These are phyloP conservation scores for Nezara viridula DNA, from an alignment of 2,888 invertebrate species.

Conservation along the genomic window DNA sequence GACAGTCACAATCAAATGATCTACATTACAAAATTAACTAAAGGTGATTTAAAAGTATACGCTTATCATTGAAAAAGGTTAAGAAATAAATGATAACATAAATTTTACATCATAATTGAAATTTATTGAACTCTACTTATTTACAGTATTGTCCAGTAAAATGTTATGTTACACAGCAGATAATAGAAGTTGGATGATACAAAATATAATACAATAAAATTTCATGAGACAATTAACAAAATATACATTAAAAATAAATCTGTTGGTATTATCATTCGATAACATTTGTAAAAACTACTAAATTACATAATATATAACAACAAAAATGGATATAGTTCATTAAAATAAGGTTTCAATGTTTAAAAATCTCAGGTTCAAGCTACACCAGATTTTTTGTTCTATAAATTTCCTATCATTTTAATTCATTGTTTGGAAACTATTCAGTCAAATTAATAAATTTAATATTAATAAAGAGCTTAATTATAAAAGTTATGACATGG, in stretches of 20 bases:
- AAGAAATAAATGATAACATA: neutral
- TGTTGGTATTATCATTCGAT: neutral
- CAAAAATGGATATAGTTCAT: neutral
- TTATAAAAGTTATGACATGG: neutral
- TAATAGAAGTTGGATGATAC: neutral
- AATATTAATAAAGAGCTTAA: neutral
- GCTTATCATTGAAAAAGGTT: too few species aligned
- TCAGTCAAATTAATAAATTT: too few species aligned
- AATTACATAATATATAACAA: constrained; percentile 26
- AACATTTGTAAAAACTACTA: constrained; percentile 20
- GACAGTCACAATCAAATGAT: too few species aligned
- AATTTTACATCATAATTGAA: neutral
- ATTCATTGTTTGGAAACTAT: neutral
- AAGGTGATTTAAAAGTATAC: too few species aligned
- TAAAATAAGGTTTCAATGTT: neutral
- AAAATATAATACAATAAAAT: constrained; percentile 39
- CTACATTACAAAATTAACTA: too few species aligned
- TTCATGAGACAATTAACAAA: constrained; percentile 9
- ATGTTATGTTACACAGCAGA: constrained; percentile 5
- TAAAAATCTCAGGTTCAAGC: neutral
- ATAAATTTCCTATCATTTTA: neutral
- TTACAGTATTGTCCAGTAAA: constrained; percentile 6
- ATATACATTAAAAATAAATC: constrained; percentile 36
- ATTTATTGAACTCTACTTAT: constrained; percentile 15
- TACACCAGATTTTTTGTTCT: neutral